Percentiles rank a stretch among this genome's conserved stretches.
These are phyloP conservation scores for Alviniconcha marisindica DNA, from an alignment of 1,140 invertebrate genomes.

Conservation along the genomic window DNA sequence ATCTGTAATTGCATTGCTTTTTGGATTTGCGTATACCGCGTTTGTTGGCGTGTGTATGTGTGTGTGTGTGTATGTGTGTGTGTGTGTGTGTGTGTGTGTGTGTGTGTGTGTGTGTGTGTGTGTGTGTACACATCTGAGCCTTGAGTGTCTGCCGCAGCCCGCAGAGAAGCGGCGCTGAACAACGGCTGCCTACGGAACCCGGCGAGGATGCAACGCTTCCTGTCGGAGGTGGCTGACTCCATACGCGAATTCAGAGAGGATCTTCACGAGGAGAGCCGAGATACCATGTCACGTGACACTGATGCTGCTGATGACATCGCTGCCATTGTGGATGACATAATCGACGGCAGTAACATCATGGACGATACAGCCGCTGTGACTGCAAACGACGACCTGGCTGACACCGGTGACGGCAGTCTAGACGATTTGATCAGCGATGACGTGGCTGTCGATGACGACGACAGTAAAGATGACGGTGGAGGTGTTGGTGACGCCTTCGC, in stretches of 20 bases:
- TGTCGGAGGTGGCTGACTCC: conserved; percentile 3
- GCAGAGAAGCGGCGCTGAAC: neutral
- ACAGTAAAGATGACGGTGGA: neutral
- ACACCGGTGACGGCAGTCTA: neutral
- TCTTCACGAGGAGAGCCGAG: neutral
- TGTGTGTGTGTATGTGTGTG: neutral
- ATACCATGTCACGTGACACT: neutral
- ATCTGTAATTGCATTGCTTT: too few species aligned
- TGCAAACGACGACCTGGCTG: neutral
- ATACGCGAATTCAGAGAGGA: conserved; percentile 20
- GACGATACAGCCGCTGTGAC: too few species aligned
- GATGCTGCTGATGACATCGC: neutral
- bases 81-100: neutral
- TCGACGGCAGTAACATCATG: neutral
- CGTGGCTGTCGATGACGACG: neutral
- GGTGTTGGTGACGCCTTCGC: neutral
- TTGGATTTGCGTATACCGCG: neutral
- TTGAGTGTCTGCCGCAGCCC: neutral
- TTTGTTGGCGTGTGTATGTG: neutral
- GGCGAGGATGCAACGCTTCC: neutral
- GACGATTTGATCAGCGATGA: neutral
- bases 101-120: neutral
- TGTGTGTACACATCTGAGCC: too few species aligned
- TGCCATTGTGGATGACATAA: neutral
- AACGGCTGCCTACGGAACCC: conserved; percentile 23